These are phyloP conservation scores for Gnatocerus cornutus DNA, from an alignment of 2,888 invertebrate genomes.

Conservation along the genomic window DNA sequence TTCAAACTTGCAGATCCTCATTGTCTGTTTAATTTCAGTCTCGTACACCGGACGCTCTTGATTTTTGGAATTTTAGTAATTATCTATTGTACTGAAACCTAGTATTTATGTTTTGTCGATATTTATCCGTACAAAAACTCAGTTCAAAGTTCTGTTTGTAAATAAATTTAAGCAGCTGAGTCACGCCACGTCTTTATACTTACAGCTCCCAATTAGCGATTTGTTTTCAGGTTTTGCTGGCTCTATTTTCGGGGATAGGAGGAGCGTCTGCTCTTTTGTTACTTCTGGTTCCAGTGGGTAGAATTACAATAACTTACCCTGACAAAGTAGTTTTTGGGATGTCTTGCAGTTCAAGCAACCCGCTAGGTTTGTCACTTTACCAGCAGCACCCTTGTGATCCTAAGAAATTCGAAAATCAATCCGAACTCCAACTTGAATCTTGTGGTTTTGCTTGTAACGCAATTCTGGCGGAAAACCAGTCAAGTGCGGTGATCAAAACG, in stretches of 20 bases:
- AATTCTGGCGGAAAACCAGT: constrained; percentile 70
- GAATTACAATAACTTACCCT: constrained; percentile 79
- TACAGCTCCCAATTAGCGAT: not conserved
- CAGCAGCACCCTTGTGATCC: constrained; percentile 73
- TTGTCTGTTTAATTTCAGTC: not conserved
- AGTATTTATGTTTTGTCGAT: too few relatives aligned
- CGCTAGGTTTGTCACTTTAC: constrained; percentile 67
- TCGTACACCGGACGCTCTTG: not conserved
- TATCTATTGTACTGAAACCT: not conserved
- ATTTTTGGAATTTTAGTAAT: constrained; percentile 1
- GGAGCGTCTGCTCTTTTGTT: constrained; percentile 80
- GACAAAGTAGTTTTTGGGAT: constrained; percentile 76
- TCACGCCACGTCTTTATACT: not conserved
- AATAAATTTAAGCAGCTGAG: too few relatives aligned
- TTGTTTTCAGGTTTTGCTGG: constrained; percentile 76
- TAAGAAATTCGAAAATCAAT: constrained; percentile 65
- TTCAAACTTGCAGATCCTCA: not conserved
- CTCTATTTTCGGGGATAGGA: constrained; percentile 79
- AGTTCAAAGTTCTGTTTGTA: not conserved
- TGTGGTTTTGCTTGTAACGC: constrained; percentile 78
- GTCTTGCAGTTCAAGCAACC: constrained; percentile 69
- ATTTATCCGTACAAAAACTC: not conserved
- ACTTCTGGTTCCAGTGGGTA: constrained; percentile 81
- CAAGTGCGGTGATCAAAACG: constrained; percentile 71
- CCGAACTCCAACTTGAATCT: constrained; percentile 72